phyloP scores from a whole-genome alignment of 1,140 invertebrate species.

The Amyelois transitella region DNA sequence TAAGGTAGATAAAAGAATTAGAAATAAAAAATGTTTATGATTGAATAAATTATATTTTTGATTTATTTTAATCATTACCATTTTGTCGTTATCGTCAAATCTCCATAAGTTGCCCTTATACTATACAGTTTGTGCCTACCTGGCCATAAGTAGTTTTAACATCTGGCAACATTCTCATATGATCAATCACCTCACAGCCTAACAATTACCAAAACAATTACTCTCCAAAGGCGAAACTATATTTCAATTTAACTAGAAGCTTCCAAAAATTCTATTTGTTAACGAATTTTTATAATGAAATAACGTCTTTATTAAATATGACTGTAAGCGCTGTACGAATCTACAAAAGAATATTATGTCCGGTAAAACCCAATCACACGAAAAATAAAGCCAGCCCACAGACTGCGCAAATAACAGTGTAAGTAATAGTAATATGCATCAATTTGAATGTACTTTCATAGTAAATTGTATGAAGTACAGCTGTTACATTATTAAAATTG shows the following conservation, averaged over 20 bases:
- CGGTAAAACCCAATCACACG: neutral
- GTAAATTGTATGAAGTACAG: too few species aligned
- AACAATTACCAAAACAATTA: slow-evolving; percentile 1
- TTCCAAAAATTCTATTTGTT: neutral
- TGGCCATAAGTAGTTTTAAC: slow-evolving; percentile 7
- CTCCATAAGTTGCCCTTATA: slow-evolving; percentile 54
- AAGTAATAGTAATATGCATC: neutral
- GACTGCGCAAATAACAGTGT: neutral
- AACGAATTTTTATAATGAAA: neutral
- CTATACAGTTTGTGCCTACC: slow-evolving; percentile 63
- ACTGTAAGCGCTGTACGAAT: neutral
- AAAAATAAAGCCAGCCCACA: neutral
- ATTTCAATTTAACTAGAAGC: neutral
- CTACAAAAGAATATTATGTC: neutral
- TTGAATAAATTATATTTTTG: slow-evolving; percentile 71
- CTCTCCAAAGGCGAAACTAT: neutral
- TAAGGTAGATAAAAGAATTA: neutral
- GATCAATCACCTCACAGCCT: slow-evolving; percentile 43
- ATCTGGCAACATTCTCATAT: slow-evolving; percentile 3
- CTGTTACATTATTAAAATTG: neutral
- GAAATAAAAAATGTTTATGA: slow-evolving; percentile 10
- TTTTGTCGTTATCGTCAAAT: slow-evolving; percentile 62
- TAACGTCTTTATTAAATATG: neutral
- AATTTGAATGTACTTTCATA: neutral
- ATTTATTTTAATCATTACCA: slow-evolving; percentile 60